Conservation (phyloP, 2,888 invertebrate genomes). For the Acanthosepion lycidas region DNA sequence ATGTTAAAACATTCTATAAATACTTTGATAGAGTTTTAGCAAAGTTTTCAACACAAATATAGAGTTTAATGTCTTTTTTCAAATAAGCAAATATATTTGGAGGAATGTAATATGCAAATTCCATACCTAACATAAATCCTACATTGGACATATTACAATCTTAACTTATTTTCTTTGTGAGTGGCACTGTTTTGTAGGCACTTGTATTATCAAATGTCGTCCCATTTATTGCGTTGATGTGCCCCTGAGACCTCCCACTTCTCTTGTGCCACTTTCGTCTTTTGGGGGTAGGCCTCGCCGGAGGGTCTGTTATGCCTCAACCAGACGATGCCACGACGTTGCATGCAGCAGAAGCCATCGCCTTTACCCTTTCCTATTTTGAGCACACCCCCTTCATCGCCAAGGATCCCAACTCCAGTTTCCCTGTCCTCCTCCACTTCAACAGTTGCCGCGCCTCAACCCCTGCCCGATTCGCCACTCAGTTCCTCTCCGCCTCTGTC, state of each 20-base stretch:
- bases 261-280: not conserved
- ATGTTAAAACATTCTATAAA: not conserved
- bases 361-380: slow-evolving; percentile 37
- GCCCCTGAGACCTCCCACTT: not conserved
- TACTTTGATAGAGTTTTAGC: not conserved
- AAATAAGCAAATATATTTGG: too few relatives aligned
- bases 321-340: slow-evolving; percentile 42
- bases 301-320: slow-evolving; percentile 43
- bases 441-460: not conserved
- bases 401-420: not conserved
- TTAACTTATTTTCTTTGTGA: too few relatives aligned
- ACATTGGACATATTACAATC: too few relatives aligned
- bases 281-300: not conserved
- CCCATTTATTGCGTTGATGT: not conserved
- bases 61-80: too few relatives aligned
- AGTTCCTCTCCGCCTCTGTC: not conserved
- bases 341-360: slow-evolving; percentile 39
- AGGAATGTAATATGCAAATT: too few relatives aligned
- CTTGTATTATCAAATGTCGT: too few relatives aligned
- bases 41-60: not conserved
- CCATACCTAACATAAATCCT: too few relatives aligned
- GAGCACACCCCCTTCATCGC: slow-evolving; percentile 34
- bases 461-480: not conserved
- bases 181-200: too few relatives aligned
- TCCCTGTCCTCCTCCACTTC: not conserved